Base-by-base conservation (phyloP, 2,888 invertebrate species). In the Papilio protenor region DNA sequence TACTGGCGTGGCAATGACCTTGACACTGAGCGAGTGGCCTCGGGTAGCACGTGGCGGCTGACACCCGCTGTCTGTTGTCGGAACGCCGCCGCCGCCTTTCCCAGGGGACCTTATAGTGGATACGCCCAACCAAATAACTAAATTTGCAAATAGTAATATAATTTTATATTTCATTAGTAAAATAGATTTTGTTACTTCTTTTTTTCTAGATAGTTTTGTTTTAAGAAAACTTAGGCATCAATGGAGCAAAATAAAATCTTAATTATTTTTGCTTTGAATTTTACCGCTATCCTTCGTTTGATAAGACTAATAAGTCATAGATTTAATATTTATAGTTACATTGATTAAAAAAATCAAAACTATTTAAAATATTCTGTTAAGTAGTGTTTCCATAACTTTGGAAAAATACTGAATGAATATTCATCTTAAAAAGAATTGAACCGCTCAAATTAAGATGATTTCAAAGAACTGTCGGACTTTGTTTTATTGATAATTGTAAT, bases 11-110 rank as follows among this genome's bases (percentile, higher is more conserved):
- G 94, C 94, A 93, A 93, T 93, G 94, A 94, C 94, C 94, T 94
- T 95, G 94, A 94, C 94, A 95, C 94, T 94, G 94, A 94, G 93
- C 93, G 94, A 94, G 91, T 94, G 94, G 94, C 94, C 94, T 94
- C 94, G 94, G 94, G 94, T 92, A 94, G 94, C 94, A 94, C 94
- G 94, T 94, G 94, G 94, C 94, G 91, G 93, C 94, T 94, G 94
- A 94, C 94, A 92, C 93, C 93, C 94, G 94, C 92, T 93, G 93
- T 93, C 94, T 94, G 94, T 93, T 92, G 94, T 93, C 93, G 94
- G 93, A 92, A 91, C 93, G 93, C 94, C 94, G 94, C 91, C 92
- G 94, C 91, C 92, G 92, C 93, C 93, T 94, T 94, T 94, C 94
- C 94, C 94, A 92, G 89, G 94, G 94, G 94, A 94, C 93, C 88